A percentile compares a stretch with the other conserved stretches of the same genome.
phyloP scores from a whole-genome alignment of 23 tunicate species.

The Oikopleura albicans region DNA sequence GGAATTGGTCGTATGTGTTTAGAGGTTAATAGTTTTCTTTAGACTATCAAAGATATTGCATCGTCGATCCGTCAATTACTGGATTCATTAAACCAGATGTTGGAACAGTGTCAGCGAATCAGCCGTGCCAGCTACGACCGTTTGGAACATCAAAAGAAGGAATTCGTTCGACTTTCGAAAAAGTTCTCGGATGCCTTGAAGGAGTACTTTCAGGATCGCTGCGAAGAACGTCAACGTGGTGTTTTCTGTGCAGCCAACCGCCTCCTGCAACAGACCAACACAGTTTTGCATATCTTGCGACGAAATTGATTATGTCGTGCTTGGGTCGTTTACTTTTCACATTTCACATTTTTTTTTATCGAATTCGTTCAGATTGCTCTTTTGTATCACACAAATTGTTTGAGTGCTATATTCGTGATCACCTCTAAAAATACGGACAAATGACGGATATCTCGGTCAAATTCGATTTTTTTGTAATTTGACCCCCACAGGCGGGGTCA shows the following conservation, averaged over 20 bases:
- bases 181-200: slow-evolving; percentile 10
- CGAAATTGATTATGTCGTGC: neutral
- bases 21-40: no score
- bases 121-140: neutral
- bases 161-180: neutral
- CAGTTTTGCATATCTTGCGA: neutral
- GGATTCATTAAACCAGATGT: neutral
- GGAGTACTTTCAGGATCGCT: slow-evolving; percentile 14
- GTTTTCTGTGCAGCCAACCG: slow-evolving; percentile 1
- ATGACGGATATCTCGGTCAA: no score
- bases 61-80: neutral
- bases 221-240: neutral
- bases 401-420: no score
- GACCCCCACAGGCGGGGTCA: no score
- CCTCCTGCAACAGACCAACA: neutral
- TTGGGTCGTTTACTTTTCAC: no score
- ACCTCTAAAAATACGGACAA: no score
- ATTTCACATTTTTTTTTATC: no score
- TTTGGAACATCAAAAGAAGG: neutral
- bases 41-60: slow-evolving; percentile 14
- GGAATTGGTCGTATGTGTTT: no score
- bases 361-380: no score
- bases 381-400: no score
- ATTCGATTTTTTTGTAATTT: no score
- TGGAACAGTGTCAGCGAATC: neutral